These are phyloP conservation scores for Parnassius apollo DNA, from an alignment of 2,888 invertebrate genomes.

Conservation along the genomic window DNA sequence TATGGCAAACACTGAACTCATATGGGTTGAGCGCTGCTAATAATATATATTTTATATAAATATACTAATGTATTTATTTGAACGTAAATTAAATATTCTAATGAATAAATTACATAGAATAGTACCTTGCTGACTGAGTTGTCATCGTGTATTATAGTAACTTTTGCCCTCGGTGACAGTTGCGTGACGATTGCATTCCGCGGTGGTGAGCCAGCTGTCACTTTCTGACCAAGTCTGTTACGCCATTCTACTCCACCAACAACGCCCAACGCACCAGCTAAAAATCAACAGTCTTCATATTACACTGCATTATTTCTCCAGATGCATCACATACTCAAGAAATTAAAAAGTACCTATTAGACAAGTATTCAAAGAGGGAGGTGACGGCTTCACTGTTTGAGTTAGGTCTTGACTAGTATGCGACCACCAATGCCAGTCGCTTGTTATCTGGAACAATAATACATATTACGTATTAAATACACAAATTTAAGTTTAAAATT, in stretches of 20 bases:
- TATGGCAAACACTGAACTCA: no score
- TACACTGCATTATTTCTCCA: no score
- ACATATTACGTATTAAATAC: no score
- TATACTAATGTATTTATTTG: no score
- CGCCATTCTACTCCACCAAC: slow-evolving; percentile 75
- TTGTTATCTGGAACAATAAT: slow-evolving; percentile 53
- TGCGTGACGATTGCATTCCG: slow-evolving; percentile 66
- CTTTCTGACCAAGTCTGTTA: slow-evolving; percentile 63
- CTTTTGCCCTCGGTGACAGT: slow-evolving; percentile 66
- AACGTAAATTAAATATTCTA: background rate
- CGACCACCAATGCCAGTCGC: slow-evolving; percentile 77
- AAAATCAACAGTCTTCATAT: background rate
- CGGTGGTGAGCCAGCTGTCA: slow-evolving; percentile 60
- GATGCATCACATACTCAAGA: no score
- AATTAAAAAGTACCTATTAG: slow-evolving; percentile 56
- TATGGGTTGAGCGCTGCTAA: no score
- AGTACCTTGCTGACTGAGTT: slow-evolving; percentile 61
- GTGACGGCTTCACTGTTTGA: slow-evolving; percentile 62
- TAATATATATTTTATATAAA: no score
- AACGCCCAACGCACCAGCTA: slow-evolving; percentile 72
- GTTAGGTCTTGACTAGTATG: slow-evolving; percentile 68
- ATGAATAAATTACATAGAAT: background rate
- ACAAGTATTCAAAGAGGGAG: slow-evolving; percentile 65
- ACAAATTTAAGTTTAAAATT: no score
- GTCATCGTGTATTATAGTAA: slow-evolving; percentile 67